These are phyloP conservation scores for Dicyrtomina minuta DNA, from an alignment of 2,888 invertebrate genomes.

Conservation along the genomic window DNA sequence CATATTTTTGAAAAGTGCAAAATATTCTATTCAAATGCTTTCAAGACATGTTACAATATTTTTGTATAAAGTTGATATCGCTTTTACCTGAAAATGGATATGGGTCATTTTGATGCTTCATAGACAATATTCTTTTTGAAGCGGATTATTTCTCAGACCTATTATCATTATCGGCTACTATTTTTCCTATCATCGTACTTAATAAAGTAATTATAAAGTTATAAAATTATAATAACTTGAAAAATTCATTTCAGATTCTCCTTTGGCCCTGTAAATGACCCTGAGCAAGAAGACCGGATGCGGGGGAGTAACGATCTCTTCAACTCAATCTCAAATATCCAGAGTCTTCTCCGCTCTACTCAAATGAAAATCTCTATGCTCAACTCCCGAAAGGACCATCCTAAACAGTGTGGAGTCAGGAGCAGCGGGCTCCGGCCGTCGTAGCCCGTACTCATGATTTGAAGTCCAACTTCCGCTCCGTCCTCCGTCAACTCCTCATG, in stretches of 20 bases:
- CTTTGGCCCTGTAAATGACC: constrained; percentile 24
- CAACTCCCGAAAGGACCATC: constrained; percentile 24
- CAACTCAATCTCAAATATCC: constrained; percentile 25
- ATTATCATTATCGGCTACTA: too few species aligned
- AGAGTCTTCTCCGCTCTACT: constrained; percentile 29
- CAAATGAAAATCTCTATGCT: constrained; percentile 34
- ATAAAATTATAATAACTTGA: too few species aligned
- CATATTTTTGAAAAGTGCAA: too few species aligned
- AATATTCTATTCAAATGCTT: too few species aligned
- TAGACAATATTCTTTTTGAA: too few species aligned
- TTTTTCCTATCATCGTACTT: too few species aligned
- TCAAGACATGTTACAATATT: too few species aligned
- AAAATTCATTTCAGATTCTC: constrained; percentile 41
- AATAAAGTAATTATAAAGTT: too few species aligned
- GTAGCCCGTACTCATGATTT: constrained; percentile 40
- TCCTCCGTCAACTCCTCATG: constrained; percentile 27
- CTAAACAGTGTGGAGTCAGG: constrained; percentile 40
- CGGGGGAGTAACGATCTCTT: constrained; percentile 32
- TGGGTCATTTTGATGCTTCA: too few species aligned
- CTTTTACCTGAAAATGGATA: too few species aligned
- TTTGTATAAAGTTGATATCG: too few species aligned
- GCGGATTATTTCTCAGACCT: too few species aligned
- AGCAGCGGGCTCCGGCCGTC: constrained; percentile 36
- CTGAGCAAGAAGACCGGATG: constrained; percentile 11
- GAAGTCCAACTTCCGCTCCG: constrained; percentile 28